These are phyloP conservation scores for Scopus umbretta DNA, from an alignment of 2,113 vertebrate species.

Conservation along the genomic window DNA sequence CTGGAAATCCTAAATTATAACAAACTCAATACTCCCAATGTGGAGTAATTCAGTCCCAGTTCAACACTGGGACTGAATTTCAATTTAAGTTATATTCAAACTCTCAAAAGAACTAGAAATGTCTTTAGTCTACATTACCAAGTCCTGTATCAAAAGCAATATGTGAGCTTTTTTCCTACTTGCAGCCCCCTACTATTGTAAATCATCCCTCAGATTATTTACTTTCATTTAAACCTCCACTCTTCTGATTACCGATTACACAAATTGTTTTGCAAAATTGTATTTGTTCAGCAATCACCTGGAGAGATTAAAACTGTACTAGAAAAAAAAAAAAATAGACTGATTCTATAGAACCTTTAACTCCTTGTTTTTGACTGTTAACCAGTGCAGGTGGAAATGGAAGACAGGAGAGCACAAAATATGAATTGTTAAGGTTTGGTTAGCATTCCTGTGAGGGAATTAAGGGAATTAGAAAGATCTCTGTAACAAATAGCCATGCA, in stretches of 20 bases:
- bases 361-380: neutral
- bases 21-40: neutral
- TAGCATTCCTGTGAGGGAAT: neutral
- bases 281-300: neutral
- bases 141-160: neutral
- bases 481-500: neutral
- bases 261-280: neutral
- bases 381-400: neutral
- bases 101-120: neutral
- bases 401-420: neutral
- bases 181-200: neutral
- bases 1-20: neutral
- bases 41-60: neutral
- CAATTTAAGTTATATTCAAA: neutral
- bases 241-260: neutral
- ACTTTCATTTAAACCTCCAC: neutral
- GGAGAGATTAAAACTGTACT: neutral
- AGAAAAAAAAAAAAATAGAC: neutral
- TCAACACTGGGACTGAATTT: neutral
- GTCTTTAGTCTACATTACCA: neutral
- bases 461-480: neutral
- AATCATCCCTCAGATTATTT: neutral
- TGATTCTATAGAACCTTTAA: neutral
- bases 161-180: neutral
- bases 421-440: neutral